Evolutionary conservation across 2,888 invertebrate species (phyloP), one percentile per base, ranked within the genome.

Genomic region (Fragum sueziense): DNA sequence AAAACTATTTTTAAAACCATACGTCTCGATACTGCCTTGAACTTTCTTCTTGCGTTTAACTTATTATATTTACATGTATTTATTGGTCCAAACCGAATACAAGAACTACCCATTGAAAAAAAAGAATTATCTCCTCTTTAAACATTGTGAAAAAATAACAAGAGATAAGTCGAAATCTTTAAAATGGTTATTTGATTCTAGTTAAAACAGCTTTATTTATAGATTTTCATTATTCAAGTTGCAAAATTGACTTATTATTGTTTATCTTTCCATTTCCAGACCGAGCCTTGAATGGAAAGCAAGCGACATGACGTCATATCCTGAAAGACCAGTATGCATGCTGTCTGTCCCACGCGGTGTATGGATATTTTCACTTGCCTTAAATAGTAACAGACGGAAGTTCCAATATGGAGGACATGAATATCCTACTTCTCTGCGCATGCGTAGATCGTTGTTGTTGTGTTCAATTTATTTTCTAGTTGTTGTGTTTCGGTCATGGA

Each of bases 401-500:
- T 33, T n/a, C 20, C 61, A 61, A 33, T 33, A 41, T 41, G 65
- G 65, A 65, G 41, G 65, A 65, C 65, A 37, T 41, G 65, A 25
- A 25, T 27, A 41, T 65, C 65, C 65, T 25, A 41, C 65, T 41
- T 65, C 41, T 9, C 9, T 62, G 37, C 62, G 62, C 62, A 62
- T 62, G 62, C 62, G 62, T 62, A 33, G 62, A 62, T 62, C 37
- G 41, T 41, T 41, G 65, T 65, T 62, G 37, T 65, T 65, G 65
- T 65, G 41, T 65, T 65, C 41, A 20, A 34, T 37, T 41, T 65
- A n/a, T 33, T 31, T 33, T 47, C n/a, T 29, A 22, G 41, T 34
- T 65, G 65, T 65, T 65, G 65, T 65, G 6, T 22, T 57, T 11
- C 41, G 41, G 33, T 41, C 25, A 65, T 41, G 34, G 31, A 47